A percentile compares a stretch with the other conserved stretches of the same genome.
These are phyloP conservation scores for Gibbula magus DNA, from an alignment of 2,888 invertebrate genomes.

Conservation along the genomic window DNA sequence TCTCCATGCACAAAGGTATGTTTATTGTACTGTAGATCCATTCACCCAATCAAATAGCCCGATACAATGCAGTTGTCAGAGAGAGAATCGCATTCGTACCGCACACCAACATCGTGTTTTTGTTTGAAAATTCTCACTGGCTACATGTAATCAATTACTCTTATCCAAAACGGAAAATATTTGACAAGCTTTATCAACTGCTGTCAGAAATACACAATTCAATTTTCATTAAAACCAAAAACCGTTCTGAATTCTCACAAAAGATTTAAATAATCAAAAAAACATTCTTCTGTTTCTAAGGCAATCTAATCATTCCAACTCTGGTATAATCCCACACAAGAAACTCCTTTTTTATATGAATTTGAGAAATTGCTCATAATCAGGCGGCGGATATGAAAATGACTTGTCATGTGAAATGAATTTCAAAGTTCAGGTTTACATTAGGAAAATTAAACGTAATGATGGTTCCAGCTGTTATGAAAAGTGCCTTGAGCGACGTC, in stretches of 20 bases:
- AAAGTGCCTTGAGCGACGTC: not conserved
- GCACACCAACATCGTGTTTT: not conserved
- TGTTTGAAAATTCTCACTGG: not conserved
- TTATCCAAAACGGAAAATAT: not conserved
- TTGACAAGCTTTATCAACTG: constrained; percentile 21
- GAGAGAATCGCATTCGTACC: not conserved
- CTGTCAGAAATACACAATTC: constrained; percentile 13
- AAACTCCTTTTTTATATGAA: not conserved
- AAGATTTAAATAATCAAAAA: constrained; percentile 4
- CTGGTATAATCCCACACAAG: not conserved
- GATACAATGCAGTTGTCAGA: not conserved
- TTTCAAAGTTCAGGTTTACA: not conserved
- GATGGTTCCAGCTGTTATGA: constrained; percentile 3
- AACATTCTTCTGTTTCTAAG: constrained; percentile 14
- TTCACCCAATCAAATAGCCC: constrained; percentile 21
- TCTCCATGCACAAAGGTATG: constrained; percentile 4
- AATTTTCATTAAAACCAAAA: constrained; percentile 3
- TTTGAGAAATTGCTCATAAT: constrained; percentile 10
- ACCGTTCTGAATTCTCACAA: not conserved
- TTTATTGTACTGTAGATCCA: constrained; percentile 4
- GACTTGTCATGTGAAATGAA: not conserved
- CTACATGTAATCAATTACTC: constrained; percentile 9
- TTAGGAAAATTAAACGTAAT: constrained; percentile 8
- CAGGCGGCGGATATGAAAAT: constrained; percentile 4
- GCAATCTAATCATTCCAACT: not conserved